Percentiles rank a stretch among this genome's conserved stretches.
phyloP scores from a whole-genome alignment of 2,113 vertebrate genomes.

The Terrapene triunguis region DNA sequence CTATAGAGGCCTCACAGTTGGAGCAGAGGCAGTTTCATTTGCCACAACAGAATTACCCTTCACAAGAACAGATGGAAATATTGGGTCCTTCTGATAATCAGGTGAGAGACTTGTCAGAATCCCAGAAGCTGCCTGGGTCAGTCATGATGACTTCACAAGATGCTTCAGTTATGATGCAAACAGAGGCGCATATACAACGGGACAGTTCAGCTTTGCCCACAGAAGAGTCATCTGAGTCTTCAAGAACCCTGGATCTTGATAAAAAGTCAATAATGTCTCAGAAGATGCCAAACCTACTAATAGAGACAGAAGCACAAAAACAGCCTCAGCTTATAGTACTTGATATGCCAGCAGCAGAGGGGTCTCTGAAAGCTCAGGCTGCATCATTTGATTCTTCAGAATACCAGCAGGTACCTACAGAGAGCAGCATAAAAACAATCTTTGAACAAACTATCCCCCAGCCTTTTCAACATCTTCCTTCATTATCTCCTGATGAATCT shows the following conservation, averaged over 20 bases:
- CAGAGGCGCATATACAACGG: fast-evolving
- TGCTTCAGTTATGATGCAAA: neutral
- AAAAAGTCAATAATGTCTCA: neutral
- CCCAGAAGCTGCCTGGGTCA: neutral
- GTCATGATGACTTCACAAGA: neutral
- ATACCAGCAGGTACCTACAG: neutral
- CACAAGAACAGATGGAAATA: conserved; percentile 15
- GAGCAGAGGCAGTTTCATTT: neutral
- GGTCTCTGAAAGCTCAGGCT: neutral
- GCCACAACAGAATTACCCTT: neutral
- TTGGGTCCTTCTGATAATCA: neutral
- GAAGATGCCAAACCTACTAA: neutral
- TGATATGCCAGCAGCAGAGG: neutral
- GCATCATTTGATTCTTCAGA: neutral
- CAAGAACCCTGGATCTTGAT: neutral
- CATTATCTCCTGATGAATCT: neutral
- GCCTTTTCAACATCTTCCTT: conserved; percentile 15
- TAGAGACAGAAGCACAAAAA: neutral
- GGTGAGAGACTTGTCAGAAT: neutral
- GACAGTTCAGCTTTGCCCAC: conserved; percentile 33
- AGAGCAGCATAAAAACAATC: neutral
- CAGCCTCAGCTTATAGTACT: neutral
- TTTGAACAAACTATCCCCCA: neutral
- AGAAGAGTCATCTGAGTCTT: conserved; percentile 28
- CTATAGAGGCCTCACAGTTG: neutral